phyloP scores from a whole-genome alignment of 2,888 invertebrate genomes.

The Mimumesa dahlbomi region DNA sequence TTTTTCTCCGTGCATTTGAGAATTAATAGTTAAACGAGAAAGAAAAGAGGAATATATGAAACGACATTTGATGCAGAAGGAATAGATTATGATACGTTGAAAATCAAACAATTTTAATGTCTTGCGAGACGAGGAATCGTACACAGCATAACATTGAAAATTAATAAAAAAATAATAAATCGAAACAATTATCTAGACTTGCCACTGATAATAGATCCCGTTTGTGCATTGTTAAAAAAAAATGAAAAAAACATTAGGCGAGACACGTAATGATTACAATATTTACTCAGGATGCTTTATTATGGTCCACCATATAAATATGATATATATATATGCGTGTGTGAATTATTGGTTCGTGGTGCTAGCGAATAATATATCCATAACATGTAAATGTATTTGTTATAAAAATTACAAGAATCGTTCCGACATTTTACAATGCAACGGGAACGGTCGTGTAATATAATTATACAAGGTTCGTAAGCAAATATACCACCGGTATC shows the following conservation, averaged over 20 bases:
- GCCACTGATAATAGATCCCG: conserved; percentile 64
- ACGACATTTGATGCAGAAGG: conserved; percentile 48
- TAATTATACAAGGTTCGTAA: conserved; percentile 69
- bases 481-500: conserved; percentile 68
- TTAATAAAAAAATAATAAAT: conserved; percentile 37
- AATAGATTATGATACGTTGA: conserved; percentile 65
- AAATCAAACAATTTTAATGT: conserved; percentile 73
- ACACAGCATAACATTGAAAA: conserved; percentile 55
- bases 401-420: conserved; percentile 60
- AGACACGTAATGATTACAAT: conserved; percentile 79
- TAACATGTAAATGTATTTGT: conserved; percentile 73
- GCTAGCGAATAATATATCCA: conserved; percentile 74
- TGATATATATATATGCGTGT: conserved; percentile 63
- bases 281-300: conserved; percentile 81
- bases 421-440: conserved; percentile 66
- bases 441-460: conserved; percentile 57
- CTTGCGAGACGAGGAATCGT: conserved; percentile 50
- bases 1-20: conserved; percentile 64
- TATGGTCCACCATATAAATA: conserved; percentile 71
- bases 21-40: conserved; percentile 53
- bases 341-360: conserved; percentile 77
- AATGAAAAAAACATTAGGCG: conserved; percentile 59
- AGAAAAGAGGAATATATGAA: conserved; percentile 30
- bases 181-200: conserved; percentile 61
- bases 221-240: conserved; percentile 73